Conservation (phyloP, 2,113 vertebrate genomes). For the Pterocles orientalis region DNA sequence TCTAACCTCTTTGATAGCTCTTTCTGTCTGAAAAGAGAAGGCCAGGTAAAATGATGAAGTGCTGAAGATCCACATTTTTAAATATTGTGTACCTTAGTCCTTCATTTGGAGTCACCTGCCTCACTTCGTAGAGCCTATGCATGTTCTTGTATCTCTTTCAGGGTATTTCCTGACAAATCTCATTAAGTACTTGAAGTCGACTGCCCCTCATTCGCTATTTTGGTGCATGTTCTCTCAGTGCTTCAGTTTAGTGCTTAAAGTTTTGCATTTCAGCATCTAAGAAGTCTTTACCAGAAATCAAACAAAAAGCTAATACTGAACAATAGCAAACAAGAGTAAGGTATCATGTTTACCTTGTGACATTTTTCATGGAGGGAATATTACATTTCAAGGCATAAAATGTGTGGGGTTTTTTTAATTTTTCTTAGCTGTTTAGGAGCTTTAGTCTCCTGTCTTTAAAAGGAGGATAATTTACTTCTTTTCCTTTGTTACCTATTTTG, state of each 20-base stretch:
- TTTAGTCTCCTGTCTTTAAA: background rate
- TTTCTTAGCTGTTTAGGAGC: background rate
- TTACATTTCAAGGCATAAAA: background rate
- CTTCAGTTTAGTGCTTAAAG: background rate
- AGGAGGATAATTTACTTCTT: background rate
- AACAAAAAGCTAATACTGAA: background rate
- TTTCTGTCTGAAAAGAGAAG: background rate
- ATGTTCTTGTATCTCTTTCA: background rate
- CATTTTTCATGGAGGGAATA: background rate
- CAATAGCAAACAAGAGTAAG: background rate
- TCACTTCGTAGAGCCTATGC: background rate
- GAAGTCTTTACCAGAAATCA: background rate
- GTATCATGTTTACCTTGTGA: background rate
- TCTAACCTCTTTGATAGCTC: background rate
- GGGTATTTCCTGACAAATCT: background rate
- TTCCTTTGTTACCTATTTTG: background rate
- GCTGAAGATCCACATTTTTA: background rate
- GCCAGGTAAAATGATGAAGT: background rate
- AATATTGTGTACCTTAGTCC: background rate
- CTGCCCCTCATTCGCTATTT: background rate
- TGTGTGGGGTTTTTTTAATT: background rate
- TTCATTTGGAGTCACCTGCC: background rate
- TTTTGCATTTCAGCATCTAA: background rate
- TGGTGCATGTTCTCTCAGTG: background rate
- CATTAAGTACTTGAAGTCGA: background rate